A percentile compares a stretch with the other conserved stretches of the same genome.
phyloP scores from a whole-genome alignment of 2,888 invertebrate genomes.

The Panorpa germanica region DNA sequence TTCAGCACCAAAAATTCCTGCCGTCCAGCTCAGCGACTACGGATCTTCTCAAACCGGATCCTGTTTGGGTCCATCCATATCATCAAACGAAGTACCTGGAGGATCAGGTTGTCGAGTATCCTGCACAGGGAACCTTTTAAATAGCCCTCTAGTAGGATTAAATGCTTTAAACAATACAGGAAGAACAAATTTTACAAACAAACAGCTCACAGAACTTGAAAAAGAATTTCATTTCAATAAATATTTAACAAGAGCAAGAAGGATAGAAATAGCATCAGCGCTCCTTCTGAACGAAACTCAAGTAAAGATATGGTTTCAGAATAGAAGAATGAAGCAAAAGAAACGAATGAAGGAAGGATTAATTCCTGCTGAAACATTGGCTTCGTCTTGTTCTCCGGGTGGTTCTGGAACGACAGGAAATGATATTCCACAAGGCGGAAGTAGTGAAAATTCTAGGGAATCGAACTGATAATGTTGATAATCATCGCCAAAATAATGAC shows the following conservation, averaged over 20 bases:
- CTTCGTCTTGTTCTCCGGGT: constrained; percentile 27
- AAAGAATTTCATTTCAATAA: constrained; percentile 99
- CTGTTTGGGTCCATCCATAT: too few relatives aligned
- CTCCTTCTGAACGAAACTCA: constrained; percentile 95
- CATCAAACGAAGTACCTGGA: too few relatives aligned
- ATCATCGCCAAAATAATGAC: too few relatives aligned
- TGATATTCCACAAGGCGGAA: constrained; percentile 23
- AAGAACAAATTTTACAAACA: constrained; percentile 97
- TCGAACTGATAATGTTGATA: constrained; percentile 30
- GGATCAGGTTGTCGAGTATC: too few relatives aligned
- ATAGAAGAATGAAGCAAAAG: constrained; percentile 96
- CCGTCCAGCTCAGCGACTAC: constrained; percentile 31
- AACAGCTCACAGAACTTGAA: constrained; percentile 95
- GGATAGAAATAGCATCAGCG: constrained; percentile 95
- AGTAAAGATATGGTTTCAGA: constrained; percentile 98
- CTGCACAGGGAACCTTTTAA: too few relatives aligned
- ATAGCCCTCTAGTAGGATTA: too few relatives aligned
- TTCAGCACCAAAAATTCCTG: constrained; percentile 44
- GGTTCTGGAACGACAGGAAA: constrained; percentile 12
- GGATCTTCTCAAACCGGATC: too few relatives aligned
- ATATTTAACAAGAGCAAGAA: constrained; percentile 87
- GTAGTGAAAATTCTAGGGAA: constrained; percentile 55
- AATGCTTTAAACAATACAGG: constrained; percentile 63
- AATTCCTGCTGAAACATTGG: constrained; percentile 38
- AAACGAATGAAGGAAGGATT: constrained; percentile 90